phyloP scores from a whole-genome alignment of 2,113 vertebrate genomes.

The Myrmophylax atrothorax region DNA sequence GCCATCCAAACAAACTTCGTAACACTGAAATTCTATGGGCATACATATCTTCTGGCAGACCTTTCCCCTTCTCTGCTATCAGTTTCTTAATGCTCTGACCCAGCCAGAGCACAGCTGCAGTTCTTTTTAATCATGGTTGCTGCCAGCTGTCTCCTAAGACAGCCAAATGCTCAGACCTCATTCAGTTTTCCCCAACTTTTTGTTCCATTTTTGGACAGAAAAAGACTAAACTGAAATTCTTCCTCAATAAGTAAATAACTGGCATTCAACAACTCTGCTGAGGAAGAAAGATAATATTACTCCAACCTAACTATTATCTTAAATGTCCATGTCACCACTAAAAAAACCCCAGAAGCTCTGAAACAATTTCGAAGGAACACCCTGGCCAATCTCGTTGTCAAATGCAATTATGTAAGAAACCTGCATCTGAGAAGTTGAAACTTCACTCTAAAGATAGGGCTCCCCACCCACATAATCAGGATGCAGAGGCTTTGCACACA shows the following conservation, averaged over 20 bases:
- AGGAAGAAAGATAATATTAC: not conserved
- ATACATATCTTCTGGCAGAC: not conserved
- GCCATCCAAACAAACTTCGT: not conserved
- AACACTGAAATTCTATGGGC: not conserved
- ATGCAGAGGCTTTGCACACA: not conserved
- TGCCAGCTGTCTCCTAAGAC: not conserved
- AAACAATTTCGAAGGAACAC: not conserved
- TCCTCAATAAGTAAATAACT: not conserved
- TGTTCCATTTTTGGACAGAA: not conserved
- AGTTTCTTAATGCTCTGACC: not conserved
- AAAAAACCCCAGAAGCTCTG: not conserved
- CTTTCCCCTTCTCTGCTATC: not conserved
- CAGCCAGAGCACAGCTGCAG: constrained; percentile 24
- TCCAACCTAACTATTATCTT: not conserved
- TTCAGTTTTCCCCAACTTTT: not conserved
- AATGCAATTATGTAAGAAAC: not conserved
- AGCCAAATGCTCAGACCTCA: not conserved
- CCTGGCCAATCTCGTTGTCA: not conserved
- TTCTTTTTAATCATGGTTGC: not conserved
- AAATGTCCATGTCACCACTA: not conserved
- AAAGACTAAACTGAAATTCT: not conserved
- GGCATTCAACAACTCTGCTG: not conserved
- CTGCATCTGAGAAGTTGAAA: not conserved
- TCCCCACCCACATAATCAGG: constrained; percentile 16
- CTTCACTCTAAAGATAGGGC: not conserved